These are phyloP conservation scores for Polyommatus icarus DNA, from an alignment of 2,888 invertebrate genomes.

Conservation along the genomic window DNA sequence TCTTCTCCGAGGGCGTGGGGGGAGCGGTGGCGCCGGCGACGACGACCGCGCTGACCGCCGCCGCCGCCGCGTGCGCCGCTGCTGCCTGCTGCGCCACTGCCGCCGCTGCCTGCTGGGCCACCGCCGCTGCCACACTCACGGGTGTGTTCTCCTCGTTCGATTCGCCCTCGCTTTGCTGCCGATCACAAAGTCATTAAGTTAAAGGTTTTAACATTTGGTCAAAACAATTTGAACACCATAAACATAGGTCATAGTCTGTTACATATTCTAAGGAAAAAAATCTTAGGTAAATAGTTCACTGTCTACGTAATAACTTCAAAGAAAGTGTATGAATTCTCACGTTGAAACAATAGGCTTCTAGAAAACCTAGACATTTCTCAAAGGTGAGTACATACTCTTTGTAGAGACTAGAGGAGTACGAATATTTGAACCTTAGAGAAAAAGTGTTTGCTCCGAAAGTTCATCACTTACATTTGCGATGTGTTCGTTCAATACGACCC, in stretches of 20 bases:
- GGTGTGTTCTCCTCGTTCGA: slow-evolving; percentile 77
- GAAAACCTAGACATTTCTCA: not conserved
- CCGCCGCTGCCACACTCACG: slow-evolving; percentile 73
- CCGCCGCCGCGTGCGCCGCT: slow-evolving; percentile 74
- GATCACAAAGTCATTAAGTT: not conserved
- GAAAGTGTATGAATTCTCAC: not conserved
- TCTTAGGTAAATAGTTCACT: not conserved
- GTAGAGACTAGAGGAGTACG: not conserved
- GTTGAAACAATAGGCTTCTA: not conserved
- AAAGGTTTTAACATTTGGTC: not conserved
- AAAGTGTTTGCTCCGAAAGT: slow-evolving; percentile 3
- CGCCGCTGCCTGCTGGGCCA: slow-evolving; percentile 66
- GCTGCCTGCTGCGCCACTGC: slow-evolving; percentile 72
- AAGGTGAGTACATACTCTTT: not conserved
- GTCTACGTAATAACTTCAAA: not conserved
- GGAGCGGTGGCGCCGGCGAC: slow-evolving; percentile 56
- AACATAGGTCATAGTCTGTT: not conserved
- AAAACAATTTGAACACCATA: not conserved
- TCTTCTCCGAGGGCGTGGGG: slow-evolving; percentile 68
- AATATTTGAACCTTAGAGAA: slow-evolving; percentile 8
- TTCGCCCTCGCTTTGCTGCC: slow-evolving; percentile 72
- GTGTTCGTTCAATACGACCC: slow-evolving; percentile 1
- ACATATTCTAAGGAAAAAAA: not conserved
- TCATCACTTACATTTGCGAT: not conserved
- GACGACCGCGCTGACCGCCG: slow-evolving; percentile 61